Evolutionary conservation across 2,888 invertebrate species (phyloP), one percentile per base, ranked within the genome.

Genomic region (Brenthis ino): DNA sequence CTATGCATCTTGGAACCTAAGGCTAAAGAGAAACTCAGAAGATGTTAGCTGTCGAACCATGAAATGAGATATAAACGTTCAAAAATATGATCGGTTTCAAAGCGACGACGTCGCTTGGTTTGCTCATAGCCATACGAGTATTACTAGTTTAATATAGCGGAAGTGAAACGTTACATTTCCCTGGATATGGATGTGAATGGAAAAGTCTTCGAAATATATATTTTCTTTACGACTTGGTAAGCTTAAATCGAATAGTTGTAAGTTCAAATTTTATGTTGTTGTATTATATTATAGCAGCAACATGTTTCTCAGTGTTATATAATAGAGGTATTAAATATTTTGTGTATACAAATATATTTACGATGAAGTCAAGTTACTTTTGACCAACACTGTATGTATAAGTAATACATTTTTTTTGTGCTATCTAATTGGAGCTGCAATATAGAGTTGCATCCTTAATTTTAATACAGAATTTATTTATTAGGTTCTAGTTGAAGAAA

Each of bases 61-160:
- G 85, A 90, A 91, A 91, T 88, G 82, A 88, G 86, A 88, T 88
- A 86, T 88, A 87, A 85, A 81, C 82, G 84, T 77, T 87, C 85
- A 86, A 89, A 91, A 90, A 86, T 85, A 82, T 81, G 83, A 87
- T 85, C 82, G 80, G 77, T 80, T 82, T 77, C 77, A 79, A 80
- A 77, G 79, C 77, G 68, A 73, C 67, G 65, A 75, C 70, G 73
- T 65, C 73, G 73, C 73, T 71, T 77, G 74, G 76, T 74, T 79
- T 71, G 70, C 75, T 77, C 74, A 74, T 70, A 76, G 57, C 55
- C 78, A 73, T 67, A 73, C 69, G 58, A 68, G 68, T 74, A 70
- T 71, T 69, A 73, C 75, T 72, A 75, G 75, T 73, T 79, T 77
- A 76, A 75, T 75, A 73, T 72, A 70, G 70, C 71, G 69, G 50